Base-by-base conservation (phyloP, 2,888 invertebrate species). In the Trichacis sp. region DNA sequence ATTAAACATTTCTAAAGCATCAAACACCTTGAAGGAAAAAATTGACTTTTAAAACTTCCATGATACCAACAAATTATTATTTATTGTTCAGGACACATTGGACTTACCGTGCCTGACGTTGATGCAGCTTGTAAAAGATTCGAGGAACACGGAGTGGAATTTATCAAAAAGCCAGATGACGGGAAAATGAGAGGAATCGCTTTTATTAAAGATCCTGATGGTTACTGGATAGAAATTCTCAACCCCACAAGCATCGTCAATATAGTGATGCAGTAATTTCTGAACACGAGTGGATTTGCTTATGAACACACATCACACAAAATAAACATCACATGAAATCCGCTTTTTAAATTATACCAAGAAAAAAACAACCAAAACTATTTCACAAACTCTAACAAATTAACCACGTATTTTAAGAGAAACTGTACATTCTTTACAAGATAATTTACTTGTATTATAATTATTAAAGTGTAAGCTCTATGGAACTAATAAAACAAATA, bases 221-320 rank as follows among this genome's bases (percentile, higher is more conserved):
- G 96, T 24, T 97, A 97, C 81, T 96, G 96, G 96, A 96, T 97
- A 77, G 97, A 97, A 84, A 94, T 96, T 62, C 90, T 96, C 76
- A 91, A 87, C 70, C 84, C 88, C 54, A 72, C 57, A 2, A 72
- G 47, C 33, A 50, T 75, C 45, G 72, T 72, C 14, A 76, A 72
- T 40, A 69, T 72, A 42, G 63, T 68, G 20, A 11, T 45, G 45
- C 45, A 42, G 9, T 42, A 42, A 14, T 18, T 17, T 17, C 18
- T 38, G 14, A n/a, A n/a, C n/a, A n/a, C n/a, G n/a, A n/a, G n/a
- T n/a, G n/a, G n/a, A n/a, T n/a, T n/a, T n/a, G n/a, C n/a, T n/a
- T n/a, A n/a, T n/a, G n/a, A n/a, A n/a, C n/a, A n/a, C n/a, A n/a
- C n/a, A n/a, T n/a, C n/a, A n/a, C n/a, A n/a, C n/a, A n/a, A n/a